Evolutionary conservation across 1,140 invertebrate genomes (phyloP), one percentile per base, ranked within the genome.

Genomic region (Xylocopa sonorina): DNA sequence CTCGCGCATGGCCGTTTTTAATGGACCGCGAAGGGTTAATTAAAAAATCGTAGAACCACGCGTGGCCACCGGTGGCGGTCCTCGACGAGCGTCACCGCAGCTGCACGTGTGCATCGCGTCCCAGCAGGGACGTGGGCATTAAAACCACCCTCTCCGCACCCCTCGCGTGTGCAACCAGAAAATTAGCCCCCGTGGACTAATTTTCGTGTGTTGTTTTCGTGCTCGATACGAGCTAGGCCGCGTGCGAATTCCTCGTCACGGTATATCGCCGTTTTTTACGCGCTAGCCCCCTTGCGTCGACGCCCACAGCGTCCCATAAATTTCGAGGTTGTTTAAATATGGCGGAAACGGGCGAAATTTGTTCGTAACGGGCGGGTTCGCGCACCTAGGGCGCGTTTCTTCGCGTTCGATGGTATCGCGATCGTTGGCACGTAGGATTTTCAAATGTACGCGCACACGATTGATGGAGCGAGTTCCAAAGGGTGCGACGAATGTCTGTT

Each of bases 121-220:
- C 68, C 71, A 32, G 16, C 46, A 69, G n/a, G n/a, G 57, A 58
- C 53, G 41, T 34, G 57, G n/a, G 53, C 55, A 63, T 85, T 84
- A 84, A 84, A 85, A n/a, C n/a, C n/a, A n/a, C n/a, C n/a, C 71
- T 73, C n/a, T 53, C 51, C 14, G 50, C 27, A n/a, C 68, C 69
- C 32, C 77, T 84, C 63, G 78, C 67, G 55, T 77, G 67, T 58
- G 46, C 76, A 50, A 71, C 78, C 73, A 46, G 72, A 69, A 84
- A 85, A 85, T 85, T 84, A 85, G 72, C 74, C 78, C 27, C 78
- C n/a, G 51, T 46, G 55, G 82, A n/a, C 50, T 85, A 84, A 85
- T 85, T 85, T 77, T 77, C 83, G 72, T 62, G 72, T 62, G 62
- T 83, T 75, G 71, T 73, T 69, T 57, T 73, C 76, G 21, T 77